A percentile compares a stretch with the other conserved stretches of the same genome.
phyloP scores from a whole-genome alignment of 2,113 vertebrate species.

The Eublepharis macularius region DNA sequence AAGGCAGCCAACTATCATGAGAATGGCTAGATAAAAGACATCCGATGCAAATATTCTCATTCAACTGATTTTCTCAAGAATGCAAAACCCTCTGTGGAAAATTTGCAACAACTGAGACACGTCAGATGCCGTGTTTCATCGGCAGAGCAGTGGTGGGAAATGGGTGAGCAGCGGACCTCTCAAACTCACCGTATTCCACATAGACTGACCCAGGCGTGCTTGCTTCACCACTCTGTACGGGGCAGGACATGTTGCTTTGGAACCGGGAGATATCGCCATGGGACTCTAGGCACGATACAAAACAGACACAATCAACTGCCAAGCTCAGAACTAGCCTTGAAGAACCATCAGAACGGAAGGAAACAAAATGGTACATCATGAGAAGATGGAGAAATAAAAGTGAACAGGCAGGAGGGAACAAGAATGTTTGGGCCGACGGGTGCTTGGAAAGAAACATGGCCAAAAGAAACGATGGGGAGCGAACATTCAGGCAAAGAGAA shows the following conservation, averaged over 20 bases:
- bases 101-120: background rate
- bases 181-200: slow-evolving; percentile 85
- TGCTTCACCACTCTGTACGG: slow-evolving; percentile 75
- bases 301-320: background rate
- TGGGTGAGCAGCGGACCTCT: background rate
- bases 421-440: slow-evolving; percentile 5
- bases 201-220: slow-evolving; percentile 82
- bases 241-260: slow-evolving; percentile 75
- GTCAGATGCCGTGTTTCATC: background rate
- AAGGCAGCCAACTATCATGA: background rate
- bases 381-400: slow-evolving; percentile 24
- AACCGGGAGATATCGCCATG: slow-evolving; percentile 63
- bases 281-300: slow-evolving; percentile 74
- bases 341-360: background rate
- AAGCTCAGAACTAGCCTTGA: background rate
- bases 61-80: no score
- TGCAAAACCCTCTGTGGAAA: no score
- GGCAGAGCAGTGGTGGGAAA: background rate
- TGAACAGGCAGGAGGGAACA: background rate
- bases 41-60: no score
- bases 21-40: background rate
- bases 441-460: background rate
- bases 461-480: background rate
- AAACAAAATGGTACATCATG: slow-evolving; percentile 3
- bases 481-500: slow-evolving; percentile 1